phyloP scores from a whole-genome alignment of 2,797 vertebrate species.

The Sciurus carolinensis region DNA sequence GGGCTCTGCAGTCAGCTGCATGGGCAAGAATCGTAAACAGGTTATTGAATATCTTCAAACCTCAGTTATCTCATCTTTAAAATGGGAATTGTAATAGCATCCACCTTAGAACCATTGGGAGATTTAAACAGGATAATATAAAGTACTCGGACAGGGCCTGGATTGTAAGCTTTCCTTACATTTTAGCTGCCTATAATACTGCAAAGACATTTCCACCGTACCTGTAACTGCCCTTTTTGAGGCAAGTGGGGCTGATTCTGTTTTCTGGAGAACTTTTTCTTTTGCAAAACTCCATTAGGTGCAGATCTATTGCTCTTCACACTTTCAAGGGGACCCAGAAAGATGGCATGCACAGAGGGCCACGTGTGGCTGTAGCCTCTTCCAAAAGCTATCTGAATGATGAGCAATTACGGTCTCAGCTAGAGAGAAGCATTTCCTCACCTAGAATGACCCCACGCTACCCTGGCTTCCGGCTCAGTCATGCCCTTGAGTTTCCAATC shows the following conservation, averaged over 20 bases:
- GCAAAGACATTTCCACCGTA: neutral
- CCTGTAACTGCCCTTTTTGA: neutral
- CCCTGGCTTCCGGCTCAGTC: neutral
- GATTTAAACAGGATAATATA: neutral
- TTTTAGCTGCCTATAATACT: constrained; percentile 1
- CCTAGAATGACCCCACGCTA: constrained; percentile 44
- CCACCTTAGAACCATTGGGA: neutral
- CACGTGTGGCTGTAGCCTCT: neutral
- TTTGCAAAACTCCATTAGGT: neutral
- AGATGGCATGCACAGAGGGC: neutral
- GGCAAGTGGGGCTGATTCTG: neutral
- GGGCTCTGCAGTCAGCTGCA: neutral
- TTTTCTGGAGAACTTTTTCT: constrained; percentile 40
- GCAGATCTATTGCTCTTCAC: neutral
- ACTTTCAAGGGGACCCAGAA: neutral
- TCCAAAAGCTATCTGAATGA: neutral
- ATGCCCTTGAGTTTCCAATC: neutral
- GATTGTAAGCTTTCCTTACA: neutral
- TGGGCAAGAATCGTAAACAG: neutral
- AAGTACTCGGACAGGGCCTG: neutral
- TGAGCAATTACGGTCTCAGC: constrained; percentile 7
- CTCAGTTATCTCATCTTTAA: neutral
- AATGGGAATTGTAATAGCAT: neutral
- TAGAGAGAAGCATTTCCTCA: constrained; percentile 43
- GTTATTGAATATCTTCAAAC: neutral